Evolutionary conservation across 2,113 vertebrate species (phyloP).

Genomic region (Crocuta crocuta): DNA sequence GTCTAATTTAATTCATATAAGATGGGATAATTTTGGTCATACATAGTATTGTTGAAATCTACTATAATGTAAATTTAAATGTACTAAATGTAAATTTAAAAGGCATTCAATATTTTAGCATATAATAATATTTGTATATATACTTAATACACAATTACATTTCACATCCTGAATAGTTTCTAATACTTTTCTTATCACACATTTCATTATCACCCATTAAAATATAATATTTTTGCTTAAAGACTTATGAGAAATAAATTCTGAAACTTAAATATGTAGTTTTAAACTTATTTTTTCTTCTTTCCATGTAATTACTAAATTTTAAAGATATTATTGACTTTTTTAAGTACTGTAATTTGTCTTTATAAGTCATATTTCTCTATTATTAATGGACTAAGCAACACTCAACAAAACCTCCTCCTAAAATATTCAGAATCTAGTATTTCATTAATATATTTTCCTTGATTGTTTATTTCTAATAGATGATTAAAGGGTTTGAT

Average conservation of each 20-base stretch:
- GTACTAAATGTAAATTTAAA: not conserved
- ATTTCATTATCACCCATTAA: not conserved
- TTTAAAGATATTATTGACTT: not conserved
- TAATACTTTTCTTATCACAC: not conserved
- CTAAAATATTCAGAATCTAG: conserved; percentile 51
- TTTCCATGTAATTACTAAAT: conserved; percentile 1
- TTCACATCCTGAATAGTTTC: not conserved
- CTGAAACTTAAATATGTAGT: not conserved
- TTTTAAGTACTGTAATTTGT: conserved; percentile 27
- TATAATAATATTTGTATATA: not conserved
- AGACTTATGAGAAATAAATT: not conserved
- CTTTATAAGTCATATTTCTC: conserved; percentile 52
- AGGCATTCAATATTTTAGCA: not conserved
- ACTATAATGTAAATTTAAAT: not conserved
- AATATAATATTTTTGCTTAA: not conserved
- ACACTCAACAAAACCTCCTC: conserved; percentile 28
- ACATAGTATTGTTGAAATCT: not conserved
- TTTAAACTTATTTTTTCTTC: conserved; percentile 33
- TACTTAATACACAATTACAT: not conserved
- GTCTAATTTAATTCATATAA: not conserved
- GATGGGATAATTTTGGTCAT: not conserved
- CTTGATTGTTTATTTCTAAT: conserved; percentile 44
- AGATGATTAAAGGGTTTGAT: conserved; percentile 22
- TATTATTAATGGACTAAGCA: conserved; percentile 43
- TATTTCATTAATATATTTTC: conserved; percentile 57